Conservation (phyloP, 2,797 vertebrate species). For the Lacerta agilis region DNA sequence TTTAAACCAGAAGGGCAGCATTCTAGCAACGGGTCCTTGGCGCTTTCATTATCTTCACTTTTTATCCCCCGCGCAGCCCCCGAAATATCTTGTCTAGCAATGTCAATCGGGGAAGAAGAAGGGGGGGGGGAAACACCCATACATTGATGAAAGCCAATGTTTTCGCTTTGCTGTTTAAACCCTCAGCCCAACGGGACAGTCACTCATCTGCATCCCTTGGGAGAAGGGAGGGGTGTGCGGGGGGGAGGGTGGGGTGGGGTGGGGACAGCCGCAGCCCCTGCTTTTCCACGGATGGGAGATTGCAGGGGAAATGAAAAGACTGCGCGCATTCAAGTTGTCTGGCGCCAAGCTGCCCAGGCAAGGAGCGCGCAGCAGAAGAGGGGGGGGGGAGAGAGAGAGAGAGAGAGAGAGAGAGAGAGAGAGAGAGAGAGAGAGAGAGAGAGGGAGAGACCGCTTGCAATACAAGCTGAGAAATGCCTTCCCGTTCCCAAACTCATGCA, state of each 20-base stretch:
- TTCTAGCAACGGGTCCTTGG: background rate
- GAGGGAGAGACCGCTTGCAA: background rate
- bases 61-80: background rate
- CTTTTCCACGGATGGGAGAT: background rate
- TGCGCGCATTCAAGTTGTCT: conserved; percentile 7
- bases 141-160: background rate
- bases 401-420: no score
- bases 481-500: background rate
- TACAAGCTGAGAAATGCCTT: conserved; percentile 20
- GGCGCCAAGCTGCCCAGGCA: conserved; percentile 41
- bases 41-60: background rate
- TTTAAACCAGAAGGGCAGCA: background rate
- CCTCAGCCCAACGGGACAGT: background rate
- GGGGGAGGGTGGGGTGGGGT: background rate
- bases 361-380: background rate
- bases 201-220: conserved; percentile 3
- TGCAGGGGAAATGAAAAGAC: conserved; percentile 22
- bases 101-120: background rate
- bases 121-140: background rate
- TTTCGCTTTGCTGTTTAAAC: background rate
- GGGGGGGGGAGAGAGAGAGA: background rate
- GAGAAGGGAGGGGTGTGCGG: background rate
- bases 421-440: no score
- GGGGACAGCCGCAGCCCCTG: background rate
- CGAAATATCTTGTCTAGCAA: background rate